Evolutionary conservation across 2,113 vertebrate genomes (phyloP), one percentile per base, ranked within the genome.

Genomic region (Porphyrio hochstetteri): DNA sequence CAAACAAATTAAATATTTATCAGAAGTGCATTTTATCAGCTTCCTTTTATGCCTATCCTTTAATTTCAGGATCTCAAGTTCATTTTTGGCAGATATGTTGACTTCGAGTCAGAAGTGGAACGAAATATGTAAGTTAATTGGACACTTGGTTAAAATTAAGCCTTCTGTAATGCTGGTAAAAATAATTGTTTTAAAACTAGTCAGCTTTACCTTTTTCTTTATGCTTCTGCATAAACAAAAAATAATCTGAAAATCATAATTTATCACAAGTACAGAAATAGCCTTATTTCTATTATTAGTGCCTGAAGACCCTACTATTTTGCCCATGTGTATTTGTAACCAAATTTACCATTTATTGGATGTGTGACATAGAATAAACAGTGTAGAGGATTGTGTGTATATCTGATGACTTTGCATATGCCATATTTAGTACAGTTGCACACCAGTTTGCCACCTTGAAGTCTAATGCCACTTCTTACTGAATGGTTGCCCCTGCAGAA

Each of bases 31-130:
- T 94, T 95, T 91, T 72, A 13, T 65, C 38, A 31, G 28, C 25
- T 76, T 42, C 18, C 27, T 81, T 50, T 95, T 53, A 90, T 15
- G 36, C 82, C 19, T 69, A 10, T 77, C 5, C 46, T 95, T 78
- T 82, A 93, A 97, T 97, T 96, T 35, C 97, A 99, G 99, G 99
- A 99, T 65, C 98, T 99, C 95, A 99, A 99, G 93, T 99, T 98
- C 97, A 99, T 99, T 97, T 99, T 99, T 86, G 99, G 99, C 90
- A 98, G 99, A 98, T 99, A 99, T 0, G 98, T 99, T 83, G 97
- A 99, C 96, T 98, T 98, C 82, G 98, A 98, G 6, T 99, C 99
- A 72, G 99, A 99, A 94, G 97, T 97, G 16, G 99, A 99, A 96
- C 98, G 98, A 72, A 99, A 99, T 96, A 99, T 99, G 99, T 99